These are phyloP conservation scores for Linnaemya vulpina DNA, from an alignment of 2,888 invertebrate species.

Conservation along the genomic window DNA sequence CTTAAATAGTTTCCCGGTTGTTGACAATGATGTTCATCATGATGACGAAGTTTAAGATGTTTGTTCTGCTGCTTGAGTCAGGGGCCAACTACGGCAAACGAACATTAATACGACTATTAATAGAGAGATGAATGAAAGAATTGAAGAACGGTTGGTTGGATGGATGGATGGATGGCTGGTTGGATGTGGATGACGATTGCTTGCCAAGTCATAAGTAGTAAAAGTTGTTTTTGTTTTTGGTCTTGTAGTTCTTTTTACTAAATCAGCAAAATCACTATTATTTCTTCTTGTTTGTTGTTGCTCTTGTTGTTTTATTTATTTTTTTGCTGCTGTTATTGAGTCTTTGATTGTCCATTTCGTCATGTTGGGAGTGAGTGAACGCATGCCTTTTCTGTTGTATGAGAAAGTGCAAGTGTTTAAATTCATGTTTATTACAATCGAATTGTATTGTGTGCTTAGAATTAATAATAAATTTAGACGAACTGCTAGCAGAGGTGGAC, in stretches of 20 bases:
- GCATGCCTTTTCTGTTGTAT: slow-evolving; percentile 28
- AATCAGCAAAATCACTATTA: slow-evolving; percentile 45
- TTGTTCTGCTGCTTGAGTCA: slow-evolving; percentile 16
- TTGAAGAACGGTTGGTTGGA: slow-evolving; percentile 4
- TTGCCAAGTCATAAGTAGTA: slow-evolving; percentile 43
- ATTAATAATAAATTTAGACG: slow-evolving; percentile 53
- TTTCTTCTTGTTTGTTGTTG: too few relatives aligned
- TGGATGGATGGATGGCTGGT: too few relatives aligned
- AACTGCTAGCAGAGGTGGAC: slow-evolving; percentile 16
- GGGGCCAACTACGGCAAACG: neutral
- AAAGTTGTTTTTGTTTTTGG: slow-evolving; percentile 31
- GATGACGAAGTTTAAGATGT: slow-evolving; percentile 18
- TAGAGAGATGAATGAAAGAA: slow-evolving; percentile 16
- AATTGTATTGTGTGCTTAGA: slow-evolving; percentile 61
- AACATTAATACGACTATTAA: neutral
- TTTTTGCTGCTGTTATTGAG: too few relatives aligned
- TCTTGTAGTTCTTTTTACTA: slow-evolving; percentile 5
- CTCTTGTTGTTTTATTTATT: too few relatives aligned
- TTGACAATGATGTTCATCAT: slow-evolving; percentile 34
- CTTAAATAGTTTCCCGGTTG: slow-evolving; percentile 41
- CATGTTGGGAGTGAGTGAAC: slow-evolving; percentile 15
- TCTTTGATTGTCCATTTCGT: slow-evolving; percentile 53
- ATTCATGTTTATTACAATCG: slow-evolving; percentile 67
- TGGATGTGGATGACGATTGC: slow-evolving; percentile 26
- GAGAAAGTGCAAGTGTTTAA: slow-evolving; percentile 70